Conservation (phyloP, 2,797 vertebrate genomes). For the Micrastur ruficollis region DNA sequence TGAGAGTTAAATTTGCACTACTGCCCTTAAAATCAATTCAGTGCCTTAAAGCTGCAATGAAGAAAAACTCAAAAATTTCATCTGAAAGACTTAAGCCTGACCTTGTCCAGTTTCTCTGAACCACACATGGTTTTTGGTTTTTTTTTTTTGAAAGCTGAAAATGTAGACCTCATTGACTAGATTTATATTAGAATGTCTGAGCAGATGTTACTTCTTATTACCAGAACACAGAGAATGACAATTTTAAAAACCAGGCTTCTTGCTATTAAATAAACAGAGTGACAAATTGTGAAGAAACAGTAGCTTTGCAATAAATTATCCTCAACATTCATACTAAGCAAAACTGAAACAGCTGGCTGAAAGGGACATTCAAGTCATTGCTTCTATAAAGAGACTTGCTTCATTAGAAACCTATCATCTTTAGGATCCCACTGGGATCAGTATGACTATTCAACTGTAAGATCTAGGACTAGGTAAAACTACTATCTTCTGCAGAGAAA, state of each 20-base stretch:
- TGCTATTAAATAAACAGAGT: not conserved
- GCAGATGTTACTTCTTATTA: not conserved
- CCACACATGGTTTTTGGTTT: rapidly evolving
- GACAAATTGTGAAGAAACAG: not conserved
- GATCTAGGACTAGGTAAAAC: not conserved
- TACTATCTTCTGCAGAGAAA: not conserved
- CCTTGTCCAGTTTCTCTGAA: not conserved
- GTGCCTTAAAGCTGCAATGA: not conserved
- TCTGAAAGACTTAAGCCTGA: not conserved
- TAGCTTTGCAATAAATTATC: not conserved
- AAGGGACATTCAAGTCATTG: not conserved
- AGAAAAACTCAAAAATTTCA: not conserved
- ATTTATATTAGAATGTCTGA: not conserved
- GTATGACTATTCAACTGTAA: not conserved
- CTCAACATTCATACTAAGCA: not conserved
- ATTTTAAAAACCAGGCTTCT: not conserved
- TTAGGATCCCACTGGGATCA: not conserved
- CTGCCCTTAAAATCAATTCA: not conserved
- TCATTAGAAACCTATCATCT: not conserved
- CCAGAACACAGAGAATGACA: not conserved
- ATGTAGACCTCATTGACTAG: not conserved
- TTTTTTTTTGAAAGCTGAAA: not conserved
- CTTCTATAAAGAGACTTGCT: not conserved
- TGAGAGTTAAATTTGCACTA: not conserved
- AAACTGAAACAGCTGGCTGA: not conserved